Percentiles rank a stretch among this genome's conserved stretches.
These are phyloP conservation scores for Argyrosomus japonicus DNA, from an alignment of 2,113 vertebrate species.

Conservation along the genomic window DNA sequence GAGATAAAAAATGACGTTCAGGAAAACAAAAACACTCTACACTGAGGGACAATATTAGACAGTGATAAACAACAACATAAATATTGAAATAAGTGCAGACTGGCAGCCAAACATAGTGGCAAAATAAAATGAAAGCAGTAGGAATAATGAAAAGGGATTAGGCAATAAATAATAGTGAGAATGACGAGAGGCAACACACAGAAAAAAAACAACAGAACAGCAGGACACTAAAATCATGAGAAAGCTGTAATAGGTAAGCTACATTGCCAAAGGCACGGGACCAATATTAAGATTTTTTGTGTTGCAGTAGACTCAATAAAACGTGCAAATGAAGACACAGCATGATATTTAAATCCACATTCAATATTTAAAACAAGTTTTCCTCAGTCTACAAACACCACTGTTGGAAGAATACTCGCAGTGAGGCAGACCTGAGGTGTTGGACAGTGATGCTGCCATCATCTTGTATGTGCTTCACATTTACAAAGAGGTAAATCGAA, in stretches of 20 bases:
- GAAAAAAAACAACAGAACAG: conserved; percentile 35
- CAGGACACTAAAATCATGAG: conserved; percentile 36
- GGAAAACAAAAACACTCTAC: conserved; percentile 27
- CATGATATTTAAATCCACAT: conserved; percentile 1
- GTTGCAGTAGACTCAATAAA: conserved; percentile 21
- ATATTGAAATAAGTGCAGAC: conserved; percentile 46
- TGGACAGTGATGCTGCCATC: neutral
- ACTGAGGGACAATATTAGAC: conserved; percentile 39
- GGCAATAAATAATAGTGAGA: conserved; percentile 49
- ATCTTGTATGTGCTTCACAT: conserved; percentile 9
- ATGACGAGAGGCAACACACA: conserved; percentile 10
- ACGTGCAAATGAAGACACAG: conserved; percentile 40
- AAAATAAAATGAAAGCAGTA: conserved; percentile 29
- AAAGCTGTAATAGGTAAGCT: conserved; percentile 26
- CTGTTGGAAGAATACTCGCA: neutral
- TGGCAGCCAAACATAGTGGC: conserved; percentile 15
- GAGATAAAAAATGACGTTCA: conserved; percentile 39
- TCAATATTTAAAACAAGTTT: conserved; percentile 17
- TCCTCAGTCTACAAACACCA: neutral
- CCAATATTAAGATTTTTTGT: conserved; percentile 33
- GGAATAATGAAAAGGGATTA: conserved; percentile 51
- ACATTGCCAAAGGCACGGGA: conserved; percentile 31
- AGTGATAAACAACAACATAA: conserved; percentile 54
- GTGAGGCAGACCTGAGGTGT: neutral
- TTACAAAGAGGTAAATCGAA: conserved; percentile 14